These are phyloP conservation scores for Andrena marginata DNA, from an alignment of 2,888 invertebrate species.

Conservation along the genomic window DNA sequence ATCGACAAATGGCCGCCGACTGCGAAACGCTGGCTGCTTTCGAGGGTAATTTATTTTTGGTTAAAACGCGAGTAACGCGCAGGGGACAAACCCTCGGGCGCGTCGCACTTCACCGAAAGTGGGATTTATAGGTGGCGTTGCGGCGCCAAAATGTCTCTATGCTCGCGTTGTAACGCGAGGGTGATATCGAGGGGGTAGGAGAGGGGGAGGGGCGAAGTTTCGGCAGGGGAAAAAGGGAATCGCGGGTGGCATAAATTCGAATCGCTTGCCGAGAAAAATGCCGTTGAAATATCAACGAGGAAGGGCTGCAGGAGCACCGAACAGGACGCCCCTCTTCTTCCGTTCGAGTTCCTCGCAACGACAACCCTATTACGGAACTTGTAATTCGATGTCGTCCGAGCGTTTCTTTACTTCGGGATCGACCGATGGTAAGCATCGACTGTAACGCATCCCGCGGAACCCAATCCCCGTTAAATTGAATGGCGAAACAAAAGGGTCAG, in stretches of 20 bases:
- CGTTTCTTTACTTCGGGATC: not conserved
- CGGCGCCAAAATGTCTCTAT: slow-evolving; percentile 68
- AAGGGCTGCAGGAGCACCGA: not conserved
- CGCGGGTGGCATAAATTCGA: slow-evolving; percentile 48
- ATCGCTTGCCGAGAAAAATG: slow-evolving; percentile 26
- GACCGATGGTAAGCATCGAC: slow-evolving; percentile 15
- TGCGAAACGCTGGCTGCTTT: slow-evolving; percentile 23
- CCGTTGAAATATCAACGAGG: slow-evolving; percentile 28
- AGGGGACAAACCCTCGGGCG: slow-evolving; percentile 46
- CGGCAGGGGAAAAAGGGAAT: slow-evolving; percentile 30
- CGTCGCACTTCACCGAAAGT: slow-evolving; percentile 65
- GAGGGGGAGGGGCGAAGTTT: slow-evolving; percentile 16
- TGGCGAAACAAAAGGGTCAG: slow-evolving; percentile 26
- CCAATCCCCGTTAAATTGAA: slow-evolving; percentile 46
- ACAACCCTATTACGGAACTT: slow-evolving; percentile 42
- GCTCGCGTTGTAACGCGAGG: slow-evolving; percentile 17
- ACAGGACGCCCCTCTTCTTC: slow-evolving; percentile 1
- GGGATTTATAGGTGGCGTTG: slow-evolving; percentile 77
- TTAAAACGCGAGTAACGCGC: slow-evolving; percentile 69
- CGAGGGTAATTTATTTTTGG: slow-evolving; percentile 67
- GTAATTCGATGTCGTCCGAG: slow-evolving; percentile 46
- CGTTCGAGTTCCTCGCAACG: not conserved
- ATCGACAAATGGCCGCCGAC: slow-evolving; percentile 10
- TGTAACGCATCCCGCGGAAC: slow-evolving; percentile 27
- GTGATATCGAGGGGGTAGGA: slow-evolving; percentile 15